Conservation (phyloP, 2,888 invertebrate genomes). For the Strigamia maritima region DNA sequence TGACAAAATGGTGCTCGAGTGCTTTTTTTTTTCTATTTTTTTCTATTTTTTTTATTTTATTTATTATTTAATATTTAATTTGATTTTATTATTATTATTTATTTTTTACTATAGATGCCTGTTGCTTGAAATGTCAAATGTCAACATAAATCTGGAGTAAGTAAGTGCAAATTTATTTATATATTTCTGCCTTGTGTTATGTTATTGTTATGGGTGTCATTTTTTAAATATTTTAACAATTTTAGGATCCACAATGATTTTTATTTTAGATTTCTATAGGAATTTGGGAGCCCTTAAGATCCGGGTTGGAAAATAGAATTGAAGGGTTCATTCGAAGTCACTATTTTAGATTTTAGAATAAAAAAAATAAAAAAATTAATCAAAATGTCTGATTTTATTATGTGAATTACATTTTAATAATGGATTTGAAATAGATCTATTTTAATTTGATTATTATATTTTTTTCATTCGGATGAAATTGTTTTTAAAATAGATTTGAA, state of each 20-base stretch:
- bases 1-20: slow-evolving; percentile 13
- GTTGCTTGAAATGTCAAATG: slow-evolving; percentile 18
- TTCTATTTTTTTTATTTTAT: neutral
- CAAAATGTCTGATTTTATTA: neutral
- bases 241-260: too few species aligned
- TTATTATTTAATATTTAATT: neutral
- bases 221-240: too few species aligned
- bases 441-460: neutral
- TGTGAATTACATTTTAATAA: too few species aligned
- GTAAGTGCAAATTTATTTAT: neutral
- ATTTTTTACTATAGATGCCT: neutral
- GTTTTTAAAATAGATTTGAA: neutral
- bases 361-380: too few species aligned
- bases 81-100: neutral
- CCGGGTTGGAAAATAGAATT: too few species aligned
- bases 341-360: too few species aligned
- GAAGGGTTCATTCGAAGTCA: too few species aligned
- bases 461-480: neutral
- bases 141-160: slow-evolving; percentile 6
- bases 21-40: neutral
- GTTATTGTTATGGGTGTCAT: too few species aligned
- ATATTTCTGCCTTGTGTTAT: neutral
- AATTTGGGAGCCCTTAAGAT: too few species aligned
- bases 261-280: too few species aligned
- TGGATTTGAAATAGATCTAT: neutral